Evolutionary conservation across 2,888 invertebrate genomes (phyloP).

Genomic region (Morinoia aosen): DNA sequence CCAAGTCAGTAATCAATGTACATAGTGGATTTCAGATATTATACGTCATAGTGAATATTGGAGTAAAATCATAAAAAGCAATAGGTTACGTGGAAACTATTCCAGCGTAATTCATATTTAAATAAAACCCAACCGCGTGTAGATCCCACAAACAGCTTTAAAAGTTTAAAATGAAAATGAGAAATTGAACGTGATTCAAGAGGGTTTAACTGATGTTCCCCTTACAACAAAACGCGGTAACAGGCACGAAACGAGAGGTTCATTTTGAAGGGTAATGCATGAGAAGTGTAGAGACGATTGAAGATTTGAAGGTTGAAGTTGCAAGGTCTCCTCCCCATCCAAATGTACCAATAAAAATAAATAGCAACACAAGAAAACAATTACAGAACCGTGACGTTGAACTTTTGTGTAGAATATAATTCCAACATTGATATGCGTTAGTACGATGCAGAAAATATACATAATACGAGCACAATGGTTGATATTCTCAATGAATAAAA

Average conservation of each 20-base stretch:
- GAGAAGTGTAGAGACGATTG: no score
- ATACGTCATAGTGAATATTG: neutral
- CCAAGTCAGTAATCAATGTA: neutral
- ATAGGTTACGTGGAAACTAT: neutral
- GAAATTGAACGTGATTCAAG: neutral
- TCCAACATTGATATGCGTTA: neutral
- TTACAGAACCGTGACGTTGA: no score
- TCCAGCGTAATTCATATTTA: neutral
- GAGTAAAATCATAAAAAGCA: neutral
- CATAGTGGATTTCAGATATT: neutral
- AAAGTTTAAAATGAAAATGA: neutral
- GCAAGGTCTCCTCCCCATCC: no score
- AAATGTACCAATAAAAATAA: no score
- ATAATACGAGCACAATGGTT: neutral
- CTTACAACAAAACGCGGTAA: neutral
- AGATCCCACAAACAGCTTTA: neutral
- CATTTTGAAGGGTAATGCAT: no score
- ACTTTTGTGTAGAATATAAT: neutral
- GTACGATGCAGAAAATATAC: neutral
- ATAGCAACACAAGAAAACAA: no score
- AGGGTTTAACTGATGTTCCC: neutral
- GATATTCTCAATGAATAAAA: neutral
- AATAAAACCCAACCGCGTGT: neutral
- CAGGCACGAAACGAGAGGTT: no score
- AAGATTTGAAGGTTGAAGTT: no score